Evolutionary conservation across 1,140 invertebrate genomes (phyloP).

Genomic region (Lordiphosa clarofinis): DNA sequence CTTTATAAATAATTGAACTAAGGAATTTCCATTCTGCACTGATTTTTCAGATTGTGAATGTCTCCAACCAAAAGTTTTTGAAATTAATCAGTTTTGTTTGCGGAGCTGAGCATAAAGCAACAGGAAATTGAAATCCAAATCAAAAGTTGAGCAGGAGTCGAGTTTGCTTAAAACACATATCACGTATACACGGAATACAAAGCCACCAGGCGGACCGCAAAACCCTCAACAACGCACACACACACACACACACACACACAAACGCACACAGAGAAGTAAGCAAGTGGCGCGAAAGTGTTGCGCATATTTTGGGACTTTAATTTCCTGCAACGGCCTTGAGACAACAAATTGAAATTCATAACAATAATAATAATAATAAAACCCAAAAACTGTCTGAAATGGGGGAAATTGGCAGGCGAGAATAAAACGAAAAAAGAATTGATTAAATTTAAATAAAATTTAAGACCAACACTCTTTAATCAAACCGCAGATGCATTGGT

Average conservation of each 20-base stretch:
- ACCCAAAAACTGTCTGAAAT: slow-evolving; percentile 6
- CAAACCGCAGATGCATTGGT: too few relatives aligned
- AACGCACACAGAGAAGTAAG: slow-evolving; percentile 21
- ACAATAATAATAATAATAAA: slow-evolving; percentile 50
- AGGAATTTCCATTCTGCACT: too few relatives aligned
- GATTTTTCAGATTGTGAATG: too few relatives aligned
- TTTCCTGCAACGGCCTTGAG: slow-evolving; percentile 63
- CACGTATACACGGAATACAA: slow-evolving; percentile 59
- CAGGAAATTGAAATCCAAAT: slow-evolving; percentile 70
- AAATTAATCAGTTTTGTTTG: slow-evolving; percentile 31
- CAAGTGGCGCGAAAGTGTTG: slow-evolving; percentile 58
- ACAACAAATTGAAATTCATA: slow-evolving; percentile 68
- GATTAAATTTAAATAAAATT: too few relatives aligned
- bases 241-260: slow-evolving; percentile 10
- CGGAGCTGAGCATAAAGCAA: slow-evolving; percentile 36
- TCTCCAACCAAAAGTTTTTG: too few relatives aligned
- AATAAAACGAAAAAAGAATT: too few relatives aligned
- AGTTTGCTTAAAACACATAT: slow-evolving; percentile 61
- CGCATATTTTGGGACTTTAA: slow-evolving; percentile 60
- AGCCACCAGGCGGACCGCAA: neutral
- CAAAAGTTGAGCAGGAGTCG: slow-evolving; percentile 36
- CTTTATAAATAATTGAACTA: too few relatives aligned
- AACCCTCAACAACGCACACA: too few relatives aligned
- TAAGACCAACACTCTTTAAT: too few relatives aligned
- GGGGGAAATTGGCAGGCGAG: neutral